Evolutionary conservation across 2,113 vertebrate genomes (phyloP).

Genomic region (Rutilus rutilus): DNA sequence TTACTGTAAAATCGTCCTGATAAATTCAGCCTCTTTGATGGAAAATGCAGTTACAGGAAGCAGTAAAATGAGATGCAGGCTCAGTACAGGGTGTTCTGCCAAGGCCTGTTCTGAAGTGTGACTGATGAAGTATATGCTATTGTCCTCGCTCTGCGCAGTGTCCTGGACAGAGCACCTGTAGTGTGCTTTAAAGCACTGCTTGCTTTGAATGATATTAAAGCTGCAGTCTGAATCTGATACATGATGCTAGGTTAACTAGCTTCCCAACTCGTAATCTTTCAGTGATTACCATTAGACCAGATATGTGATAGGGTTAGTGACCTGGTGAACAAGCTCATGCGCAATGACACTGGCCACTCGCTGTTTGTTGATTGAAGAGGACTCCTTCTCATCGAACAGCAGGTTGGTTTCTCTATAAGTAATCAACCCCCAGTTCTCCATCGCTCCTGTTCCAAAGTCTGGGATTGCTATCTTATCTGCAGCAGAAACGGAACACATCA

Average conservation of each 20-base stretch:
- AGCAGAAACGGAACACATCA: constrained; percentile 23
- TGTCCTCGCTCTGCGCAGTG: not conserved
- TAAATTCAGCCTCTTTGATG: not conserved
- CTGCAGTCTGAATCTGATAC: not conserved
- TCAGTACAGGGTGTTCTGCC: constrained; percentile 31
- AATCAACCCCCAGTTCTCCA: constrained; percentile 99
- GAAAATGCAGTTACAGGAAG: constrained; percentile 6
- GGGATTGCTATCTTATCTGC: constrained; percentile 97
- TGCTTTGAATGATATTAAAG: not conserved
- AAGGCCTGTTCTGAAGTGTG: not conserved
- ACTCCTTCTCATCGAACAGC: constrained; percentile 85
- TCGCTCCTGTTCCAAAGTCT: constrained; percentile 96
- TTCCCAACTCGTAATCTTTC: not conserved
- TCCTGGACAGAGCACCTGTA: not conserved
- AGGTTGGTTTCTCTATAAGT: constrained; percentile 95
- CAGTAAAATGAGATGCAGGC: constrained; percentile 6
- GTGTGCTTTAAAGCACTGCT: not conserved
- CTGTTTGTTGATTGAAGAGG: constrained; percentile 88
- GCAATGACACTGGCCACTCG: constrained; percentile 89
- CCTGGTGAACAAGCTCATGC: constrained; percentile 97
- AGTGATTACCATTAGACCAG: not conserved
- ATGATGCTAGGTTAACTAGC: not conserved
- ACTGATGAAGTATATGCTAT: not conserved
- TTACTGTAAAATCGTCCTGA: constrained; percentile 16
- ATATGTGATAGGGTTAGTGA: constrained; percentile 60